Evolutionary conservation across 2,113 vertebrate species (phyloP), one percentile per base, ranked within the genome.

Genomic region (Origma solitaria): DNA sequence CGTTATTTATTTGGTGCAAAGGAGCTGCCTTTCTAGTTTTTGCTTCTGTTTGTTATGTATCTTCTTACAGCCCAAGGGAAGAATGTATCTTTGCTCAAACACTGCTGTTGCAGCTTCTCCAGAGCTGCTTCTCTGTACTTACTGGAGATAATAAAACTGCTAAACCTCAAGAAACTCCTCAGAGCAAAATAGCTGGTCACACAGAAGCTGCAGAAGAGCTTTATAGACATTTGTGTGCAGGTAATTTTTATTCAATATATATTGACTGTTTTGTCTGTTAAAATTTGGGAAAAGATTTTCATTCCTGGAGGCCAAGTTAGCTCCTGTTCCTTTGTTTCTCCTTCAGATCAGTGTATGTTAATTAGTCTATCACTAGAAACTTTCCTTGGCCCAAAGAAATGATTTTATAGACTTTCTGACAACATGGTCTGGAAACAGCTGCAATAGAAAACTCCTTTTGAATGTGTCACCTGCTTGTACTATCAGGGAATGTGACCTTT

Each of bases 51-150:
- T 57, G 3, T 30, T 75, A 14, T 86, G 1, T 88, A 13, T 31
- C 66, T 89, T 51, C 69, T 92, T 68, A 54, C 95, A 99, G 99
- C 87, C 98, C 97, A 1, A 98, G 98, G 61, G 98, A 99, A 68
- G 99, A 99, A 94, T 98, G 98, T 45, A 54, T 99, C 89, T 98
- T 98, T 91, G 98, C 98, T 79, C 98, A 99, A 75, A 98, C 99
- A 6, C 95, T 99, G 90, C 97, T 99, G 9, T 97, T 99, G 72
- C 98, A 98, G 97, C 97, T 99, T 75, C 99, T 99, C 62, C 99
- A 99, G 97, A 99, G 99, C 97, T 99, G 99, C 84, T 99, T 99
- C 94, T 97, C 98, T 4, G 98, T 98, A 47, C 97, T 99, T 69
- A 98, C 98, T 82, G 96, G 95, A 82, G 98, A 98, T 7, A 91